Base-by-base conservation (phyloP, 2,888 invertebrate species). In the Polietes domitor region DNA sequence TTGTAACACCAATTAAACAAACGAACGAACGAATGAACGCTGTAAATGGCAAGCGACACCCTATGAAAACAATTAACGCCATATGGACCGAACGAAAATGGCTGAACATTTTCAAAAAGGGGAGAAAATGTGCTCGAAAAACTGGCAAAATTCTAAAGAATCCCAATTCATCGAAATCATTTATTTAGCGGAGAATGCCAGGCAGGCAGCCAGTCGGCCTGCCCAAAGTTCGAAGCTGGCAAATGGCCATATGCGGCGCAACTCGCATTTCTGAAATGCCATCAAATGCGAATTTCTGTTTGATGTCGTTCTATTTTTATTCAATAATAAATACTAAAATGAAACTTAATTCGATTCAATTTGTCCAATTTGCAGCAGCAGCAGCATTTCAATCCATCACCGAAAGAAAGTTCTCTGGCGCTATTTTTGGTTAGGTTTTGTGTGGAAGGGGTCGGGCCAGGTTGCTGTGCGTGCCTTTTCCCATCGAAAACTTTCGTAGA, bases 1-100 rank as follows among this genome's bases (percentile, higher is more conserved):
- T 82, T 82, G 58, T 58, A 58, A 58, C 58, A 58, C 26, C 58
- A 58, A 58, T 58, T 58, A 58, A 58, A 10, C 4, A 58, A 58
- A 15, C 53, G 5, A 53, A 0, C 53, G 10, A 10, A 19, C 32
- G 32, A 32, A 32, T 32, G 32, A 5, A 32, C 7, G 4, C 3
- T 32, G 32, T 7, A n/a, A 50, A 50, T 2, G 26, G 26, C 26
- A 26, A 58, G 9, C 9, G 12, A 37, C 37, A 10, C 37, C 37
- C 21, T 21, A 53, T 53, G 47, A 47, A 53, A 58, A 58, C 58
- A 24, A 58, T 58, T 58, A 58, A 26, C 15, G 24, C 26, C 58
- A 58, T 24, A 4, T 17, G 50, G n/a, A 26, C 24, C 1, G n/a
- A 15, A 47, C 47, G 1, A n/a, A 47, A 47, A 47, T 47, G 15